Evolutionary conservation across 53 echinoderm and acorn worm species (phyloP), one percentile per base, ranked within the genome.

Genomic region (Zoroaster sp.): DNA sequence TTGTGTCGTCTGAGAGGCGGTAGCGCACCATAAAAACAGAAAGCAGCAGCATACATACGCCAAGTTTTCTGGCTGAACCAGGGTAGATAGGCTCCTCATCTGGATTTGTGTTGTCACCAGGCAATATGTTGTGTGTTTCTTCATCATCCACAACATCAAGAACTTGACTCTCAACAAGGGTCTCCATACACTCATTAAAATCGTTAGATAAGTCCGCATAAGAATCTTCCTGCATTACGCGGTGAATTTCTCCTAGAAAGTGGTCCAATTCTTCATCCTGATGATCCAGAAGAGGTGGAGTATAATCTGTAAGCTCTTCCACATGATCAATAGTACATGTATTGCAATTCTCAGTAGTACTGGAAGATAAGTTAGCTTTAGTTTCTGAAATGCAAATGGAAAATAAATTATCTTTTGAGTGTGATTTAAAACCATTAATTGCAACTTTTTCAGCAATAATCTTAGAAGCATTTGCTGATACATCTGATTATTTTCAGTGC

Each of bases 1-100:
- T 91, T 9, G 91, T 91, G 14, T 91, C 91, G 25, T 86, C 46
- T 20, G 85, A 91, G 30, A 91, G 75, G 23, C 68, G 73, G 69
- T 69, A 91, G 33, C 91, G 86, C 18, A 91, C 69, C 91, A 86
- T 75, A 32, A 91, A 86, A 35, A 51, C 34, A n/a, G 31, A 36
- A 25, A 87, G 75, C n/a, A 80, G 53, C 12, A 89, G 67, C 38
- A 90, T 47, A 63, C 39, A 25, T 44, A 83, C 73, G 47, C 83
- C 83, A 23, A 90, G 74, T 44, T 72, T 69, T 30, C 90, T 53
- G 12, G 41, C 34, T 34, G 74, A 90, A 33, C 74, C 83, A 34
- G 67, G 45, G 43, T 42, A 88, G 39, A 54, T 53, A 35, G 47
- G 47, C 4, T 46, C 6, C 15, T 46, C 70, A 23, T 83, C 39